Percentiles rank a stretch among this genome's conserved stretches.
phyloP scores from a whole-genome alignment of 2,113 vertebrate genomes.

The Addax nasomaculatus region DNA sequence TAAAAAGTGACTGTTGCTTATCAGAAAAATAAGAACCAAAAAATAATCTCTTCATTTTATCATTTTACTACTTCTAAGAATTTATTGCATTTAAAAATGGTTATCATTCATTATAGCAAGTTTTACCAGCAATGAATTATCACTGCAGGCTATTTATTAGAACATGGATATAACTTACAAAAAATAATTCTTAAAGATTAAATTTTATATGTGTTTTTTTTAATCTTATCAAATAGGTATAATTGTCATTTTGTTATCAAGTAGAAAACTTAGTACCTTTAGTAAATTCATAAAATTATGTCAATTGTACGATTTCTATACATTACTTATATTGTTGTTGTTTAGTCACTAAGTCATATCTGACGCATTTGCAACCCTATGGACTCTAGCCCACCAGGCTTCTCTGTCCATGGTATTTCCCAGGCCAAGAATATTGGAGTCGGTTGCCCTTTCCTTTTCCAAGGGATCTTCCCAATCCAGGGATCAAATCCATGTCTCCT shows the following conservation, averaged over 20 bases:
- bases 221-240: neutral
- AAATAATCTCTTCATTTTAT: neutral
- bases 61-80: neutral
- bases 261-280: neutral
- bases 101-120: neutral
- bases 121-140: neutral
- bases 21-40: neutral
- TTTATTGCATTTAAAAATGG: neutral
- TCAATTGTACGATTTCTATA: neutral
- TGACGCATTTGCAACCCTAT: neutral
- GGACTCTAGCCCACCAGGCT: neutral
- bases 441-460: neutral
- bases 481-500: neutral
- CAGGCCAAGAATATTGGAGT: neutral
- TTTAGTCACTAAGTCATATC: neutral
- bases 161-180: neutral
- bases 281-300: neutral
- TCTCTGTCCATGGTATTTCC: neutral
- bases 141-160: neutral
- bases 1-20: neutral
- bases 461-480: neutral
- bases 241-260: neutral
- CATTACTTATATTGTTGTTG: neutral
- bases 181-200: constrained; percentile 2
- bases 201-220: neutral